Conservation (phyloP, 2,797 vertebrate species). For the Knipowitschia caucasica region DNA sequence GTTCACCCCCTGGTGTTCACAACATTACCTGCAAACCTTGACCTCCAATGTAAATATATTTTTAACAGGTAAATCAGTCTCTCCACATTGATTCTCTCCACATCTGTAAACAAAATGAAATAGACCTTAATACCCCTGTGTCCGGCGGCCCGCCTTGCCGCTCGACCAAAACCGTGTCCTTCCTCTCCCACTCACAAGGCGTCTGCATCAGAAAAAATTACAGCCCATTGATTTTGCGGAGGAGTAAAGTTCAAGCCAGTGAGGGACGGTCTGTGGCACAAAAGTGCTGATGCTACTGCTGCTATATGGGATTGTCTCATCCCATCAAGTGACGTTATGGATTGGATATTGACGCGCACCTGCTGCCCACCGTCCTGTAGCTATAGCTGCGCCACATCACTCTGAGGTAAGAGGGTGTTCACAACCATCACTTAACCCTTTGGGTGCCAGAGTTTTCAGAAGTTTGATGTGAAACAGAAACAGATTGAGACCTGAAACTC, state of each 20-base stretch:
- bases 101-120: conserved; percentile 3
- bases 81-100: not conserved
- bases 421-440: no score
- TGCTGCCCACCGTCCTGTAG: conserved; percentile 9
- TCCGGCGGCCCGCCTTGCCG: not conserved
- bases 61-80: not conserved
- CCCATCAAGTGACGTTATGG: conserved; percentile 54
- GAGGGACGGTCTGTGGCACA: conserved; percentile 8
- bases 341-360: conserved; percentile 53
- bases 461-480: no score
- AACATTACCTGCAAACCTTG: no score
- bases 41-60: no score
- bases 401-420: no score
- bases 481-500: no score
- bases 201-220: conserved; percentile 46
- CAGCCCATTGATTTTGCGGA: conserved; percentile 53
- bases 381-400: not conserved
- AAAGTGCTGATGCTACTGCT: conserved; percentile 51
- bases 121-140: not conserved
- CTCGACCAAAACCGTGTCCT: conserved; percentile 1
- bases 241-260: conserved; percentile 45
- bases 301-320: conserved; percentile 56
- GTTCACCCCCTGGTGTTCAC: no score
- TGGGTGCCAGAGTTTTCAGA: no score
- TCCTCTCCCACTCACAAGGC: conserved; percentile 7